phyloP scores from a whole-genome alignment of 2,888 invertebrate species.

The Erebia aethiops region DNA sequence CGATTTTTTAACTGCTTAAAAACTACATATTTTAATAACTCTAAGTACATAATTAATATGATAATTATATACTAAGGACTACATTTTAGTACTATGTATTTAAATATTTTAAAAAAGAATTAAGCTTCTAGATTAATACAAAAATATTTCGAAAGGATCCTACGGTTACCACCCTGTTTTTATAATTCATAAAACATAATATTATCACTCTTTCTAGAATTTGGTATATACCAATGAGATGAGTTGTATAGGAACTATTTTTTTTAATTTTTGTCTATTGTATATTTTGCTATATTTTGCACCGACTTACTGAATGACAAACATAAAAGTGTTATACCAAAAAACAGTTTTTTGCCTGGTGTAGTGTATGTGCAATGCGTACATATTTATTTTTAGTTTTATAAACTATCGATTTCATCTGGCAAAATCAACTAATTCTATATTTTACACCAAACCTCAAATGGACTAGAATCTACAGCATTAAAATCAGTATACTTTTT shows the following conservation, averaged over 20 bases:
- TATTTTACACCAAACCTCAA: too few species aligned
- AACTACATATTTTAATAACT: not conserved
- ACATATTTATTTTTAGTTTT: not conserved
- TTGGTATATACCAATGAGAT: conserved; percentile 9
- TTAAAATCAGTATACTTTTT: not conserved
- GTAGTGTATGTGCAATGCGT: not conserved
- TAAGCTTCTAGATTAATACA: not conserved
- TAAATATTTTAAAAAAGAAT: conserved; percentile 2
- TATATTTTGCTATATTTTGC: conserved; percentile 17
- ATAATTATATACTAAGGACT: conserved; percentile 5
- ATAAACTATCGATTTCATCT: not conserved
- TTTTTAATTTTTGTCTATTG: conserved; percentile 16
- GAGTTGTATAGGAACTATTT: conserved; percentile 18
- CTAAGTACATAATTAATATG: conserved; percentile 5
- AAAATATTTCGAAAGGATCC: conserved; percentile 9
- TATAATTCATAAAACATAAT: conserved; percentile 20
- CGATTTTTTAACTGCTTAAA: not conserved
- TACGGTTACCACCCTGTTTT: conserved; percentile 17
- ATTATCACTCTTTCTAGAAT: conserved; percentile 3
- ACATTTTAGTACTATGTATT: conserved; percentile 1
- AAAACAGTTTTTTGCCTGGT: not conserved
- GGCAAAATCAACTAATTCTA: not conserved
- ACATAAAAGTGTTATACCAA: not conserved
- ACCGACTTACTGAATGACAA: not conserved
- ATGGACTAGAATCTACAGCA: not conserved